Base-by-base conservation (phyloP, 2,113 vertebrate species). In the Colossoma macropomum region DNA sequence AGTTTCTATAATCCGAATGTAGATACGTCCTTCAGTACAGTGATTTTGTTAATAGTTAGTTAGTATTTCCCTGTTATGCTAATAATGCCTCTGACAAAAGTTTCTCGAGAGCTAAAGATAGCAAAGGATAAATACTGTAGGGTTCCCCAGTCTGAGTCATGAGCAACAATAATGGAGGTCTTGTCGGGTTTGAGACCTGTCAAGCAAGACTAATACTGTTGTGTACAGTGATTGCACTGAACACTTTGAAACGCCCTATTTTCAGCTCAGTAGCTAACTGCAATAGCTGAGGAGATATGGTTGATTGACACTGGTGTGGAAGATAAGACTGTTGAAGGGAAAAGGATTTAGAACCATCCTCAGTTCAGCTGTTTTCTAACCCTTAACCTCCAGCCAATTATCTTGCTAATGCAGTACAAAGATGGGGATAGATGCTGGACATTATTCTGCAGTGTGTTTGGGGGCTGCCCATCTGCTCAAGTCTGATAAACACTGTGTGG, bases 401-500 rank as follows among this genome's bases (percentile, higher is more conserved):
- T 71, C 38, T 32, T 17, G 59, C 70, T 74, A 56, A 32, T 66
- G 34, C 27, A 38, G 45, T 48, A 62, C 71, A 72, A 28, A 84
- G 28, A 65, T 8, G 27, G 32, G 56, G 56, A 79, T 16, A 28
- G 34, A 75, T 34, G 4, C 54, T 34, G 30, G 28, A 8, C 17
- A 54, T 54, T 54, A 54, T 54, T 54, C 52, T 54, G 52, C 3
- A 19, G 52, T 17, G 52, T 17, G 41, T 45, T 11, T 11, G 41
- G 41, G 7, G 34, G 34, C 34, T 38, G 41, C 10, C 41, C 41
- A 45, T 45, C 41, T 45, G 41, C 41, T 1, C 10, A 11, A 11
- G 41, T 6, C 41, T 45, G 41, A 45, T 38, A 38, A 38, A 11
- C 41, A 45, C 41, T 45, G 41, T 45, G 41, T 45, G 41, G 41